These are phyloP conservation scores for Meriones psammophilus DNA, from an alignment of 2,797 vertebrate genomes.

Conservation along the genomic window DNA sequence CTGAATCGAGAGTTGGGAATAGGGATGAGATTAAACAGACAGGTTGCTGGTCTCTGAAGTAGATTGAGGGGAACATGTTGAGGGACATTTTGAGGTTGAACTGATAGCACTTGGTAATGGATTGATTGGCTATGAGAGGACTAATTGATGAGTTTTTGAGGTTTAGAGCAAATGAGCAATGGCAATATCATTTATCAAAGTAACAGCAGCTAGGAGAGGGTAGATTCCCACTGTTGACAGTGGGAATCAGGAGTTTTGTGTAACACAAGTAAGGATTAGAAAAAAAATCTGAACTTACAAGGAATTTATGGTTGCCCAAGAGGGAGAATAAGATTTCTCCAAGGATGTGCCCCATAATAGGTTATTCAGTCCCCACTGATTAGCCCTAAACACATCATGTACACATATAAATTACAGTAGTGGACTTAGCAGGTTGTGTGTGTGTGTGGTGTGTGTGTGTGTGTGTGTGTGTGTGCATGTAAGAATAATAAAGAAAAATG, in stretches of 20 bases:
- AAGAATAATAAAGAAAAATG: neutral
- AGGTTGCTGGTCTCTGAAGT: neutral
- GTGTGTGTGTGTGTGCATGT: neutral
- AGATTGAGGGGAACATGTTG: neutral
- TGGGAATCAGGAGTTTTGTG: constrained; percentile 1
- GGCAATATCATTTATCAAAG: neutral
- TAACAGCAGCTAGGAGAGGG: neutral
- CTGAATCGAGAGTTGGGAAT: neutral
- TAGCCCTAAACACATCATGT: neutral
- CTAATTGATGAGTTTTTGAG: constrained; percentile 12
- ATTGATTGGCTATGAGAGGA: neutral
- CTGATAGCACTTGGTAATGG: neutral
- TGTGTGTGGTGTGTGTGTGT: neutral
- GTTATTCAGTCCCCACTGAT: neutral
- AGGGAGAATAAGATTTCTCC: neutral
- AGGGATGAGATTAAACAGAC: neutral
- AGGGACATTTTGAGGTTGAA: constrained; percentile 20
- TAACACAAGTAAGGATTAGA: neutral
- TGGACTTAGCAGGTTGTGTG: neutral
- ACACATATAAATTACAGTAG: neutral
- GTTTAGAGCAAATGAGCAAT: constrained; percentile 3
- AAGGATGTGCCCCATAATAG: neutral
- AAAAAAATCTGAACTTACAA: neutral
- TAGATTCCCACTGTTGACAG: neutral
- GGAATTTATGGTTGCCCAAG: neutral